Evolutionary conservation across 2,888 invertebrate genomes (phyloP), one percentile per base, ranked within the genome.

Genomic region (Drosophila quinaria): DNA sequence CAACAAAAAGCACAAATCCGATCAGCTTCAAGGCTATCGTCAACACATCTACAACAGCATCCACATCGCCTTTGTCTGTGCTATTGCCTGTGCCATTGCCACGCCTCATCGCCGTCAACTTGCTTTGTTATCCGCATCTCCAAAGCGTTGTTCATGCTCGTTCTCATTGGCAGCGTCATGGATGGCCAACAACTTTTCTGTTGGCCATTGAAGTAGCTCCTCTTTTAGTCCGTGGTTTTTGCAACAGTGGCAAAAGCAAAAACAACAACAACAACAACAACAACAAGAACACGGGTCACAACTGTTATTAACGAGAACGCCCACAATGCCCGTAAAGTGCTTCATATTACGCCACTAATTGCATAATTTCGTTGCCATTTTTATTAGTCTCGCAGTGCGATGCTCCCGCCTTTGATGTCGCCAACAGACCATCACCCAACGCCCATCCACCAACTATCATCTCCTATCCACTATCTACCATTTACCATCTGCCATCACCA

Each of bases 291-390:
- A 33, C 15, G 17, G 42, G 37, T 33, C 66, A 76, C 64, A 65
- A 71, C 70, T 82, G 77, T 79, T 87, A 84, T 81, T 81, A 88
- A 83, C 78, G 78, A 74, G 80, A 70, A 70, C 83, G 80, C 80
- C 88, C 88, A 88, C 88, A 86, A 82, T 83, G 80, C 74, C 88
- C 80, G 86, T 85, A 88, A 83, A 88, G 83, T 86, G 83, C 86
- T 86, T 86, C 74, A 83, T 88, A 88, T 83, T 88, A 86, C 75
- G 87, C 86, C 87, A 88, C 88, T 88, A 84, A 84, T 84, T 84
- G 84, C 89, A 84, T 84, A 84, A 84, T 84, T 84, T 84, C 78
- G 89, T 88, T 88, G 89, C 73, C 78, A 83, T 86, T 86, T 84
- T 86, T 88, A 88, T 83, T 80, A 80, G 80, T 73, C 72, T 73